Evolutionary conservation across 2,797 vertebrate species (phyloP).

Genomic region (Cottoperca gobio): DNA sequence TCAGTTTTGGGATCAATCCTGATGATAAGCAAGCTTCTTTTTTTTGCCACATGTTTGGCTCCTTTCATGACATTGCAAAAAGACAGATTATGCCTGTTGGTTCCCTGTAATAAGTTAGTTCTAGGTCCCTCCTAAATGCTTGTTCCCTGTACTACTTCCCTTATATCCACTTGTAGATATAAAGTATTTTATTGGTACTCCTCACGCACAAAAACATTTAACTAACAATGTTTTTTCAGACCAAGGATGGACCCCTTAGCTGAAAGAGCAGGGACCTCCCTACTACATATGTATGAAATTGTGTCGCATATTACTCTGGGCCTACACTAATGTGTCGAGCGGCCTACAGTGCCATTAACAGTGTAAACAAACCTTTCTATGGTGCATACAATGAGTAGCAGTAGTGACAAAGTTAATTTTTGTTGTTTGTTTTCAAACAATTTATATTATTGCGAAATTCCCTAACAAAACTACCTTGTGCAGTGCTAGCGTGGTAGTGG

Average conservation of each 20-base stretch:
- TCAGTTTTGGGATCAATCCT: background rate
- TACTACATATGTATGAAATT: too few species aligned
- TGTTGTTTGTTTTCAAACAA: background rate
- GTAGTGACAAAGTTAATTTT: too few species aligned
- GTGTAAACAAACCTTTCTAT: too few species aligned
- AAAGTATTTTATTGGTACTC: background rate
- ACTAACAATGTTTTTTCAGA: too few species aligned
- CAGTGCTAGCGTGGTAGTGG: constrained; percentile 87
- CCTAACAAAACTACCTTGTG: constrained; percentile 87
- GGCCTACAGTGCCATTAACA: too few species aligned
- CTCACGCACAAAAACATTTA: background rate
- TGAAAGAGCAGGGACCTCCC: too few species aligned
- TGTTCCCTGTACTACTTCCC: background rate
- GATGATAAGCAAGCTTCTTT: background rate
- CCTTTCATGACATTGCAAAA: background rate
- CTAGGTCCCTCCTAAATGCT: background rate
- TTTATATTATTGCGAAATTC: background rate
- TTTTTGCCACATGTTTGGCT: background rate
- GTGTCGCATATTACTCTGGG: too few species aligned
- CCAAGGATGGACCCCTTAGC: too few species aligned
- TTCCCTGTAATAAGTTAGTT: background rate
- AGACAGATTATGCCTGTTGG: background rate
- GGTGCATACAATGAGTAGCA: too few species aligned
- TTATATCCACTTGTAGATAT: background rate
- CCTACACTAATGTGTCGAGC: too few species aligned